Conservation (phyloP, 1,140 invertebrate genomes). For the Drosophila obscura region DNA sequence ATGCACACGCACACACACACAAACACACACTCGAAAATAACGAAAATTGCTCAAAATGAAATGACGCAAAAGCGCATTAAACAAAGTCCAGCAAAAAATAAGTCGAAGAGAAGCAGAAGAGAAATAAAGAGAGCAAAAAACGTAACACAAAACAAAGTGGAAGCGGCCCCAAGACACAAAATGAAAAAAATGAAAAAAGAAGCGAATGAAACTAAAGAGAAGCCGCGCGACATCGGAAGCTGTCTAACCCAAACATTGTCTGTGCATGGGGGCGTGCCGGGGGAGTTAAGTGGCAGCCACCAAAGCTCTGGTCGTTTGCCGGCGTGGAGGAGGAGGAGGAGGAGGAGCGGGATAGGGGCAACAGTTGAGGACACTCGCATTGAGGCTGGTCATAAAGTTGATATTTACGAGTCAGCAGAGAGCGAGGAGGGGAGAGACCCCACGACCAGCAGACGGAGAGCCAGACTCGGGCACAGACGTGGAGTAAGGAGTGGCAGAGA, state of each 20-base stretch:
- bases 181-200: slow-evolving; percentile 46
- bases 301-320: not conserved
- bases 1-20: slow-evolving; percentile 44
- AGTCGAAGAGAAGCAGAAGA: not conserved
- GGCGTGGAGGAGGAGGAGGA: too few species aligned
- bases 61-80: slow-evolving; percentile 79
- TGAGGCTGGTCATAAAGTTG: slow-evolving; percentile 74
- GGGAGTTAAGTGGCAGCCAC: slow-evolving; percentile 30
- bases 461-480: slow-evolving; percentile 23
- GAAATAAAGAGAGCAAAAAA: too few species aligned
- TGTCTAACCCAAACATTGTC: slow-evolving; percentile 67
- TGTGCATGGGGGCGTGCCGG: slow-evolving; percentile 43
- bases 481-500: too few species aligned
- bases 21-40: slow-evolving; percentile 27
- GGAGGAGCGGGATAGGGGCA: not conserved
- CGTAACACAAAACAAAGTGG: slow-evolving; percentile 50
- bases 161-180: slow-evolving; percentile 57
- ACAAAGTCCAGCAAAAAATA: slow-evolving; percentile 50
- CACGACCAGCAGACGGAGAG: slow-evolving; percentile 38
- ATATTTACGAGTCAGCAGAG: slow-evolving; percentile 53
- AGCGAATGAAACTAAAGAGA: slow-evolving; percentile 6
- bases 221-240: slow-evolving; percentile 57
- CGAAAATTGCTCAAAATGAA: slow-evolving; percentile 65
- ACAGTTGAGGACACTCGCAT: slow-evolving; percentile 46
- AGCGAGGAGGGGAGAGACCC: not conserved